Evolutionary conservation across 2,888 invertebrate species (phyloP).

Genomic region (Fabriciana adippe): DNA sequence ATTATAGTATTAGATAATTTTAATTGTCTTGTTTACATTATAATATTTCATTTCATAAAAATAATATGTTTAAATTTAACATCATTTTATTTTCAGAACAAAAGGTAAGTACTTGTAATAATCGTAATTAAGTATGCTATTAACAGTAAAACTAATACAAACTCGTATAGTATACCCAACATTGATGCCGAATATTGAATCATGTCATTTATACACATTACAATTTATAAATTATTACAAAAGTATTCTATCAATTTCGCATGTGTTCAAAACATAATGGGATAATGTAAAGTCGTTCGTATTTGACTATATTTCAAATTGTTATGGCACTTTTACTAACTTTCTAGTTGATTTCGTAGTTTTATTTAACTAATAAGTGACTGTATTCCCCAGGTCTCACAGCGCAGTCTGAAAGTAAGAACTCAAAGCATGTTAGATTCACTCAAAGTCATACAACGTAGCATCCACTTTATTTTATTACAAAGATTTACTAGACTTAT

Average conservation of each 20-base stretch:
- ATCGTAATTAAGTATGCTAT: not conserved
- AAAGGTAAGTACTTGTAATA: conserved; percentile 7
- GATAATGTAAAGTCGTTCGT: not conserved
- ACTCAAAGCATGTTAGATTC: conserved; percentile 64
- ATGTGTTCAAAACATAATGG: not conserved
- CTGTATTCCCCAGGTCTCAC: conserved; percentile 80
- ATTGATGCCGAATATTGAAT: not conserved
- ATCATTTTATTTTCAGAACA: conserved; percentile 2
- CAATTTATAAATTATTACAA: not conserved
- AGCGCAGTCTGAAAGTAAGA: conserved; percentile 80
- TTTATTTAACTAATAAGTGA: conserved; percentile 62
- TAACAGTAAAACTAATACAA: not conserved
- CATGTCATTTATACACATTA: not conserved
- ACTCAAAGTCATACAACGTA: conserved; percentile 26
- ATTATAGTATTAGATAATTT: no score
- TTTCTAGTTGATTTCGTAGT: conserved; percentile 20
- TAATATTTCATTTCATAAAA: not conserved
- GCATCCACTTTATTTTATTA: conserved; percentile 31
- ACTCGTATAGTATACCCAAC: not conserved
- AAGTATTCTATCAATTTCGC: not conserved
- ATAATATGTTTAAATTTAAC: not conserved
- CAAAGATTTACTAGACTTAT: conserved; percentile 8
- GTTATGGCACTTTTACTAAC: conserved; percentile 3
- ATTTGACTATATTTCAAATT: conserved; percentile 5
- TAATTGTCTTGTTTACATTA: no score